Conservation (phyloP, 2,113 vertebrate genomes). For the Ceyx melanurus region DNA sequence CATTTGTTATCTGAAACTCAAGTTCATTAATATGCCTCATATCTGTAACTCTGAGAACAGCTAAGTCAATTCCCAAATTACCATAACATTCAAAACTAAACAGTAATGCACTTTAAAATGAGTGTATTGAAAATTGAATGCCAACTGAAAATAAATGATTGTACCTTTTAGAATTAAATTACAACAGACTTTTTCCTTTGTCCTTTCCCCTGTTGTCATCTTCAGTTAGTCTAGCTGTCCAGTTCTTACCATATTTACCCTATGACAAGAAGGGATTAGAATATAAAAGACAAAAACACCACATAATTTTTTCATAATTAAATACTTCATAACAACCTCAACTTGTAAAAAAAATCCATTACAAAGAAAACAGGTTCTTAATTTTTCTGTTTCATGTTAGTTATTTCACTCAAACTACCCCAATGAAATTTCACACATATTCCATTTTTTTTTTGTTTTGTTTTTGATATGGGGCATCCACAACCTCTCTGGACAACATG, state of each 20-base stretch:
- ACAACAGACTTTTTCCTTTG: constrained; percentile 62
- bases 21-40: constrained; percentile 71
- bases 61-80: constrained; percentile 80
- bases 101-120: constrained; percentile 84
- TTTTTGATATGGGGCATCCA: no score
- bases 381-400: not conserved
- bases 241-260: constrained; percentile 42
- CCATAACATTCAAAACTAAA: constrained; percentile 78
- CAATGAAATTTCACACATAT: not conserved
- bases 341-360: not conserved
- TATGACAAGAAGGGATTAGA: constrained; percentile 44
- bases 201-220: constrained; percentile 68
- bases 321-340: constrained; percentile 19
- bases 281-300: constrained; percentile 44
- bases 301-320: constrained; percentile 22
- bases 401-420: not conserved
- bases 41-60: constrained; percentile 75
- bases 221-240: constrained; percentile 68
- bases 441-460: not conserved
- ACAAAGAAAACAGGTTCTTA: not conserved
- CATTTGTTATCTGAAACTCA: constrained; percentile 78
- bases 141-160: constrained; percentile 78
- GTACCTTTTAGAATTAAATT: constrained; percentile 78
- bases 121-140: constrained; percentile 80
- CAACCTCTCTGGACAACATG: not conserved